These are phyloP conservation scores for Petrocephalus zakoni DNA, from an alignment of 2,113 vertebrate genomes.

Conservation along the genomic window DNA sequence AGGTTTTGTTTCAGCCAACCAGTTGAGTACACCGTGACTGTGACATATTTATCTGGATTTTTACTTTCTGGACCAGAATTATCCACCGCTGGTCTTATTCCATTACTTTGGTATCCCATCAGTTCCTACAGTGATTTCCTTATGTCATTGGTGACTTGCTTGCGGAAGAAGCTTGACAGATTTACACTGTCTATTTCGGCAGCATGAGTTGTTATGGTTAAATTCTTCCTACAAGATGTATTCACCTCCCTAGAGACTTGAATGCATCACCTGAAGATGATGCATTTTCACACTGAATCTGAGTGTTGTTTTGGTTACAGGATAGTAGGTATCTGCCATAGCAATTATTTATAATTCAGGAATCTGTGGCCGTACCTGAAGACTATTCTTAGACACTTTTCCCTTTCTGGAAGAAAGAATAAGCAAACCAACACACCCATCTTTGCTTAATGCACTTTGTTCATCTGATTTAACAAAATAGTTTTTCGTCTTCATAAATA, in stretches of 20 bases:
- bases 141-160: not conserved
- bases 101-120: not conserved
- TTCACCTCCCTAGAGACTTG: not conserved
- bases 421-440: constrained; percentile 41
- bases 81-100: not conserved
- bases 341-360: not conserved
- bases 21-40: not conserved
- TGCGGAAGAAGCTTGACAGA: not conserved
- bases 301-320: constrained; percentile 17
- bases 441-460: constrained; percentile 72
- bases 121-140: not conserved
- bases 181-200: no score
- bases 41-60: not conserved
- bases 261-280: not conserved
- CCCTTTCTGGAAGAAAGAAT: not conserved
- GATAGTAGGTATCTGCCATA: constrained; percentile 13
- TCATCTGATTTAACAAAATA: constrained; percentile 96
- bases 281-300: not conserved
- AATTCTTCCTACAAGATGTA: not conserved
- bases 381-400: not conserved
- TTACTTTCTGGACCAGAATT: not conserved
- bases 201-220: not conserved
- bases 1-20: not conserved
- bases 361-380: not conserved
- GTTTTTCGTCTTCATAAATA: constrained; percentile 72